Evolutionary conservation across 2,888 invertebrate species (phyloP), one percentile per base, ranked within the genome.

Genomic region (Syritta pipiens): DNA sequence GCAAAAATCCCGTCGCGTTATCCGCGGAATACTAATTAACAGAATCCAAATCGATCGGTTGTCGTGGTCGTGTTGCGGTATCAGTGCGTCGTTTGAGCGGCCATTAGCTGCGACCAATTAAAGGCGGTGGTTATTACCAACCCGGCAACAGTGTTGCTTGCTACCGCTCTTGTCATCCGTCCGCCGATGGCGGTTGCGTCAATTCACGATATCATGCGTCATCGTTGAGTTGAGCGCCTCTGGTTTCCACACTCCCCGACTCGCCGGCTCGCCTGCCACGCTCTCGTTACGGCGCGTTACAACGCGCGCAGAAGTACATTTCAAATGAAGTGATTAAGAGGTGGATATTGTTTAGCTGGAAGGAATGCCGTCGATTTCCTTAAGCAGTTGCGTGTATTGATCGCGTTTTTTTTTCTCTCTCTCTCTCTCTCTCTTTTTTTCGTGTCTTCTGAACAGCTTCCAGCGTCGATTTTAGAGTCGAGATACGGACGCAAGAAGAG

Each of bases 291-390:
- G 22, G 35, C 24, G 20, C 10, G 7, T 7, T 9, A 35, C 14
- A 26, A 6, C 24, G 19, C 30, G 14, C 28, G 22, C n/a, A 44
- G 65, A 60, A 67, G 62, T 49, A 84, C 85, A 84, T 86, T 85
- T 86, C 83, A 85, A 86, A 86, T 85, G 84, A 85, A 85, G 86
- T 84, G 86, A 85, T 85, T 85, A 85, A 85, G 84, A 68, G 84
- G 84, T 83, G n/a, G 65, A 72, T 72, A 72, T 55, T 62, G 72
- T 72, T 67, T 67, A 53, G 71, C 46, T 77, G 63, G 60, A 40
- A 59, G 65, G 77, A 77, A 77, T 77, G 77, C 42, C 60, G 65
- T 60, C 60, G 20, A 77, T 72, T 77, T 77, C 72, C 77, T 77
- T 77, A 67, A 48, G 32, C 48, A 60, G 67, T 65, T 60, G 59